These are phyloP conservation scores for Fistularia tabacaria DNA, from an alignment of 2,797 vertebrate species.

Conservation along the genomic window DNA sequence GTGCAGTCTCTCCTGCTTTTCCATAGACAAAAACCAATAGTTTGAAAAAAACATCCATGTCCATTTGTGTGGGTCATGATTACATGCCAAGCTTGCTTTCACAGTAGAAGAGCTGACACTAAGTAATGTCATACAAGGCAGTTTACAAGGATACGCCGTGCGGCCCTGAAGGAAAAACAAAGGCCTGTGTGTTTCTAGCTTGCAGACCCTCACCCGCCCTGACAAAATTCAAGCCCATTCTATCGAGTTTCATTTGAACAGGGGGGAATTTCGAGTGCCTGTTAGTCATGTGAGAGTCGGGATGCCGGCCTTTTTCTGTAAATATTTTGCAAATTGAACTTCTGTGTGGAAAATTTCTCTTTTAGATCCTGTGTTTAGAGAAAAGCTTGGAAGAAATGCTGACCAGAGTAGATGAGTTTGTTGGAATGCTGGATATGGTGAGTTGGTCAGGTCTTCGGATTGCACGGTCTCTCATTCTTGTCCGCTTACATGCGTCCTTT, in stretches of 20 bases:
- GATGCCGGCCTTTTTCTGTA: neutral
- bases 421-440: constrained; percentile 96
- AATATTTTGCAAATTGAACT: neutral
- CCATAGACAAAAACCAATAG: too few species aligned
- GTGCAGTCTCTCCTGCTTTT: too few species aligned
- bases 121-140: neutral
- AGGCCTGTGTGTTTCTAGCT: constrained; percentile 36
- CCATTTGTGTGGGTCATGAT: too few species aligned
- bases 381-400: constrained; percentile 91
- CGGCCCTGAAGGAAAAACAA: constrained; percentile 27
- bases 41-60: too few species aligned
- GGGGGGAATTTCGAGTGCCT: neutral
- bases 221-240: constrained; percentile 6
- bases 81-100: neutral
- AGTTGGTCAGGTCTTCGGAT: constrained; percentile 8
- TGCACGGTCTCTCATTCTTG: neutral
- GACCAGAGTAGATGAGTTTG: constrained; percentile 92
- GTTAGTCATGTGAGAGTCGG: neutral
- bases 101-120: neutral
- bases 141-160: neutral
- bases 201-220: neutral
- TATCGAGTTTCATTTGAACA: constrained; percentile 7
- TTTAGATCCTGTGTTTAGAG: constrained; percentile 82
- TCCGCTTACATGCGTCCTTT: neutral
- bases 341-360: constrained; percentile 9